phyloP scores from a whole-genome alignment of 2,888 invertebrate genomes.

The Mellilla xanthometata region DNA sequence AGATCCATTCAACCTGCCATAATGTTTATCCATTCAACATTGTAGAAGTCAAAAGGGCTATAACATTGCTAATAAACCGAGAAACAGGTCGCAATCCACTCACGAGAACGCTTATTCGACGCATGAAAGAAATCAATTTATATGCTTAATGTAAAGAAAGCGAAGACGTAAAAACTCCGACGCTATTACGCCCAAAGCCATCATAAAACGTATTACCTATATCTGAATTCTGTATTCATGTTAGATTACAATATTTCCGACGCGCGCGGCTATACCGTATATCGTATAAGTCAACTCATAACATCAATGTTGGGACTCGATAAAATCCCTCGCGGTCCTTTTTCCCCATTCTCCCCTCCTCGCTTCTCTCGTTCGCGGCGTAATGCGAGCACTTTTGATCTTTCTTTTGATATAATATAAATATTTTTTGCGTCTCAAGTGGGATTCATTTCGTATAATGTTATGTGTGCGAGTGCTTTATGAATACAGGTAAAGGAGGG shows the following conservation, averaged over 20 bases:
- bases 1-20: conserved; percentile 25
- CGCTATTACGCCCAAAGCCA: conserved; percentile 44
- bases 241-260: conserved; percentile 66
- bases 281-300: conserved; percentile 56
- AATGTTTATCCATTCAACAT: conserved; percentile 27
- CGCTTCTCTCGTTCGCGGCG: conserved; percentile 39
- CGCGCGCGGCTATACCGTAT: conserved; percentile 46
- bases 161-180: conserved; percentile 43
- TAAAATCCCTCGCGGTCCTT: conserved; percentile 52
- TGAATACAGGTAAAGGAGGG: conserved; percentile 13
- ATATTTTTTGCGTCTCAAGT: conserved; percentile 63
- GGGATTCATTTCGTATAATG: conserved; percentile 64
- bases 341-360: conserved; percentile 39
- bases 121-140: conserved; percentile 42
- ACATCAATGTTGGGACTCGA: conserved; percentile 57
- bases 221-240: conserved; percentile 64
- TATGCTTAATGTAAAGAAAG: conserved; percentile 36
- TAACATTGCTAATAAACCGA: conserved; percentile 27
- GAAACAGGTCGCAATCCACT: conserved; percentile 34
- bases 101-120: conserved; percentile 32
- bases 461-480: conserved; percentile 43
- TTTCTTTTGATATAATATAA: conserved; percentile 69
- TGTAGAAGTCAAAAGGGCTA: conserved; percentile 21
- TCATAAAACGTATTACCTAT: conserved; percentile 56
- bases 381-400: conserved; percentile 64